Base-by-base conservation (phyloP, 2,888 invertebrate species). In the Lochmaea crataegi region DNA sequence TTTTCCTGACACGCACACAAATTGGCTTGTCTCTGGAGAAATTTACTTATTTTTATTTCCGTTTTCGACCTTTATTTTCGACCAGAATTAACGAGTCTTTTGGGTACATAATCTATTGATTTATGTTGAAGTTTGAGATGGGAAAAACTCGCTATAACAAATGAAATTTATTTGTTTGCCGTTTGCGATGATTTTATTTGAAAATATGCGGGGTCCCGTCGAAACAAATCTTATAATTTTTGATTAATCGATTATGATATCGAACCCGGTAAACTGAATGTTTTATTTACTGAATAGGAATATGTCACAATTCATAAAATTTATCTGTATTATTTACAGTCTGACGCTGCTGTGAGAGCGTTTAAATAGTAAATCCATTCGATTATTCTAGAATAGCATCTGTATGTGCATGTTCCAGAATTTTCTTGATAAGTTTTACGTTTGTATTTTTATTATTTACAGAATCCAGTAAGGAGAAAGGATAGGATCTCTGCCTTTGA, bases 91-190 rank as follows among this genome's bases (percentile, higher is more conserved):
- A 73, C 76, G 76, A 76, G 72, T 76, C 76, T 73, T 74, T 66
- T 56, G 76, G 76, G 76, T 74, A 65, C 71, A 76, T 72, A 75
- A 76, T 75, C 75, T 71, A 75, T 76, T 75, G 76, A 76, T 76
- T 76, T 76, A 76, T 76, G 71, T 69, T 57, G 48, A 64, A 73
- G 64, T 71, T 71, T 65, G 70, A 71, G 73, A 76, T 53, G 72
- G 71, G 65, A 64, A 75, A 73, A 75, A 73, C 67, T 75, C 75
- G 67, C 71, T 75, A 70, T 72, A 71, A 73, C 76, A 76, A 75
- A 75, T 61, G 67, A 70, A 75, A 76, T 76, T 75, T 73, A 72
- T 76, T 73, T 73, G 76, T 76, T 76, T 75, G 75, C 75, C 70
- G 71, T 73, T 70, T 71, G 69, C 70, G 70, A 65, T 72, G 72